Evolutionary conservation across 2,113 vertebrate genomes (phyloP), one percentile per base, ranked within the genome.

Genomic region (Syngnathoides biaculeatus): DNA sequence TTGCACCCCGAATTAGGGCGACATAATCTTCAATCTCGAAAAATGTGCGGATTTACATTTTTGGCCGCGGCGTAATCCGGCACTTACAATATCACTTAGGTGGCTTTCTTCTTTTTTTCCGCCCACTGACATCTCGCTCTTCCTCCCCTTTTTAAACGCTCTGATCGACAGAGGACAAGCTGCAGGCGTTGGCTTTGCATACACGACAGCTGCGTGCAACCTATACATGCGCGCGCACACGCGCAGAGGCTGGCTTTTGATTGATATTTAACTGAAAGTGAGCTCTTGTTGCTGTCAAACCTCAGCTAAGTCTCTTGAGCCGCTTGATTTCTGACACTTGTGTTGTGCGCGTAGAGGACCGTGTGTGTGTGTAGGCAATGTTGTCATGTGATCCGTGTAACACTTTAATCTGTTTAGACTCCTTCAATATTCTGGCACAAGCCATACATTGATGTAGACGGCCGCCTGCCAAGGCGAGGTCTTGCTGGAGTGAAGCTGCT

Each of bases 381-480:
- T 85, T 87, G 74, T 84, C 77, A 90, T 88, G 87, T 92, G 90
- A 91, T 82, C 90, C 88, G 69, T 77, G 82, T 89, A 89, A 90
- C 88, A 86, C 79, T 87, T 88, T 87, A 84, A 92, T 92, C 91
- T 92, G 88, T 92, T 92, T 90, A 90, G 86, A 89, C 88, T 86
- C 83, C 79, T 79, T 81, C 88, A 82, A 67, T 83, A 66, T 87
- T 89, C 84, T 73, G 74, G 82, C 76, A 65, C 79, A 62, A 80
- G 78, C 58, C 63, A 63, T 78, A 84, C 86, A 89, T 81, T 82
- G 69, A 81, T 77, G 62, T 14, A 57, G 72, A 64, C 59, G 8
- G 81, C 84, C 77, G 78, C 76, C 65, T 86, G 88, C 81, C 84
- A 89, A 82, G 55, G 24, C n/a, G 6, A 35, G 30, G 30, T 60